A percentile compares a stretch with the other conserved stretches of the same genome.
Evolutionary conservation across 2,888 invertebrate genomes (phyloP).

Genomic region (Rotaria socialis): DNA sequence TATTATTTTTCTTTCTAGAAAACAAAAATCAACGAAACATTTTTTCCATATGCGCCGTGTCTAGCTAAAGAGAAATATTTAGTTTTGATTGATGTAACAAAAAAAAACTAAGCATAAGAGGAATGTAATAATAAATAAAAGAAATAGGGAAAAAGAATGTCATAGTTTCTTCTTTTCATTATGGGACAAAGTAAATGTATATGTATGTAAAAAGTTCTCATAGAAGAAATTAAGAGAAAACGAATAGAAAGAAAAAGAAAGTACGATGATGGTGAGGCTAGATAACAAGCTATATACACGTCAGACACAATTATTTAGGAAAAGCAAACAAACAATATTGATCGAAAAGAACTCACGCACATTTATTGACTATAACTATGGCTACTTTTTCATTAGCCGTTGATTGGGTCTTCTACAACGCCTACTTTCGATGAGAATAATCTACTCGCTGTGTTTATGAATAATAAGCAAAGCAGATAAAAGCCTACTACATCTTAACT

Average conservation of each 20-base stretch:
- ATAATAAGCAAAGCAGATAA: background rate
- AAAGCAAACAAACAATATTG: slow-evolving; percentile 27
- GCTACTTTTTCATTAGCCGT: background rate
- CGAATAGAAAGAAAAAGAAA: background rate
- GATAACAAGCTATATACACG: background rate
- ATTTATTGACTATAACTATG: background rate
- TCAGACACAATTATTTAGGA: slow-evolving; percentile 11
- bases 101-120: background rate
- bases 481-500: background rate
- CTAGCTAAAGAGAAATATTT: background rate
- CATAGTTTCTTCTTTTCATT: background rate
- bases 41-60: background rate
- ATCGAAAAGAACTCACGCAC: background rate
- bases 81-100: background rate
- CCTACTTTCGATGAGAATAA: background rate
- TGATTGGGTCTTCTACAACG: background rate
- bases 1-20: background rate
- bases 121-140: background rate
- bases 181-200: background rate
- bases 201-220: background rate
- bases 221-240: background rate
- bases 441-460: background rate
- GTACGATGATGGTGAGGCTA: background rate
- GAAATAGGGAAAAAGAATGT: background rate
- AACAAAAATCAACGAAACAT: background rate